Conservation (phyloP, 2,797 vertebrate species). For the Hydrolagus colliei region DNA sequence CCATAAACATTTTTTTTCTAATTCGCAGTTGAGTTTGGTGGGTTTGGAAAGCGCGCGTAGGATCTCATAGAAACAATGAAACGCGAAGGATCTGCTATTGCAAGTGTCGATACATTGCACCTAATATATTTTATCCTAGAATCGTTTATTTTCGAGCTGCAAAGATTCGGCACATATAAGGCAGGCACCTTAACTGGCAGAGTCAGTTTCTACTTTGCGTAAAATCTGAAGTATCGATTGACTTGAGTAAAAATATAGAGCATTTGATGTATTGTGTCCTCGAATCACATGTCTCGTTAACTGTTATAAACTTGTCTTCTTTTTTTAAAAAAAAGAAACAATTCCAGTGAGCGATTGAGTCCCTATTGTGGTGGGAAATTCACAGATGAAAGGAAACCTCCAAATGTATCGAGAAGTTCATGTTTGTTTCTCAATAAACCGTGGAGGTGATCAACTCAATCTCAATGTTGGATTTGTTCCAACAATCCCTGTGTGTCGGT, state of each 20-base stretch:
- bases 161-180: background rate
- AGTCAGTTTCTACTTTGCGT: no score
- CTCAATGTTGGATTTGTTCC: no score
- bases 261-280: background rate
- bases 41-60: no score
- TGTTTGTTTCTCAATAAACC: no score
- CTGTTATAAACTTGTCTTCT: no score
- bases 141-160: background rate
- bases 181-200: background rate
- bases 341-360: no score
- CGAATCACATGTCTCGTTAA: background rate
- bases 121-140: background rate
- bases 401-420: no score
- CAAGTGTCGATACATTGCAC: background rate
- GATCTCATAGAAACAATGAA: background rate
- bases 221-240: background rate
- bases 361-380: no score
- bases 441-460: no score
- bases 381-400: no score
- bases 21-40: background rate
- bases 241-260: background rate
- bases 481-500: no score
- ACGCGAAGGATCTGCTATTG: background rate
- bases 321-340: no score
- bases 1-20: background rate